Evolutionary conservation across 2,797 vertebrate genomes (phyloP).

Genomic region (Sebastes baramenuke): DNA sequence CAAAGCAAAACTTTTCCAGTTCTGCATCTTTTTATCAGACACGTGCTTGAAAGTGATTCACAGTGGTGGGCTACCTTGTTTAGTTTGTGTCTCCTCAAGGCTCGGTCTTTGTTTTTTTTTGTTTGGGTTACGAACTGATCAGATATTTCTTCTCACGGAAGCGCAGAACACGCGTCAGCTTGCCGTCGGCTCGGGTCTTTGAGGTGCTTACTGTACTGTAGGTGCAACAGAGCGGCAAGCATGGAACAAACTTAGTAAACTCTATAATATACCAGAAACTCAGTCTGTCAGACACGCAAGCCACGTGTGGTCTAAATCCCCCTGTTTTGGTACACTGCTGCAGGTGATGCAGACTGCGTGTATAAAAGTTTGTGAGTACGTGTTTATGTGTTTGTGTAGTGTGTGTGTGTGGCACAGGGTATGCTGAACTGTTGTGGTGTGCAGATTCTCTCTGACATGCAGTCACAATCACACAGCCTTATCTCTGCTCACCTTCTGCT

Average conservation of each 20-base stretch:
- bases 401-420: neutral
- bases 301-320: constrained; percentile 20
- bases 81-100: neutral
- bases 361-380: constrained; percentile 30
- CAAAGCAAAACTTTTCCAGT: neutral
- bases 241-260: neutral
- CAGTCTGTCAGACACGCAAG: neutral
- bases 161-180: neutral
- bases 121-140: neutral
- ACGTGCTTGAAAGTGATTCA: neutral
- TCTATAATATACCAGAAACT: constrained; percentile 4
- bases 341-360: constrained; percentile 45
- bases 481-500: constrained; percentile 87
- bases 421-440: constrained; percentile 59
- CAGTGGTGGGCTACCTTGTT: neutral
- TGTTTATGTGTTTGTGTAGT: neutral
- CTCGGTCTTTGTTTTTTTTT: neutral
- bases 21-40: neutral
- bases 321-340: constrained; percentile 43
- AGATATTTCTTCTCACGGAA: neutral
- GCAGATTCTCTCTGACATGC: constrained; percentile 78
- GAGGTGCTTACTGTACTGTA: neutral
- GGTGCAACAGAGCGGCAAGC: constrained; percentile 6
- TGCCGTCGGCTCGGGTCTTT: neutral
- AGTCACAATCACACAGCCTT: constrained; percentile 81